Evolutionary conservation across 1,140 invertebrate species (phyloP), one percentile per base, ranked within the genome.

Genomic region (Bombus confusus): DNA sequence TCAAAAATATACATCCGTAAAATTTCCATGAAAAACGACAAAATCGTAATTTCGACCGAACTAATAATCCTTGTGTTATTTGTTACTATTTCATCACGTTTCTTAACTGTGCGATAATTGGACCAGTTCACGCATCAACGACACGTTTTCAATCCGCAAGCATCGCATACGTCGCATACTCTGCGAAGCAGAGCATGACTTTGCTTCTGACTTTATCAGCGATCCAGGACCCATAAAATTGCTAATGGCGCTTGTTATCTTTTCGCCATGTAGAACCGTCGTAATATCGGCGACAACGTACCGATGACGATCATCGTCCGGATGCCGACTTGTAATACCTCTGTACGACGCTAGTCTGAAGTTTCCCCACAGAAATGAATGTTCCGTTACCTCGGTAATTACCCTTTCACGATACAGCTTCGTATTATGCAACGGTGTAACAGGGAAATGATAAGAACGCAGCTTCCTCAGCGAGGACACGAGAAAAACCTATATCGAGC

Each of bases 301-400:
- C 52, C 37, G 6, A 47, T 52, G n/a, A 4, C n/a, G 72, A 73
- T 73, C 41, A 52, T 57, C 68, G 13, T 18, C 28, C 18, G 15
- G 28, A 71, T 41, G 15, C 8, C 6, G 12, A n/a, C 59, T 28
- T 62, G 8, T 34, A 57, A 57, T 77, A n/a, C 37, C 69, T 43
- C 12, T 47, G 37, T 3, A n/a, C 34, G 31, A 41, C 13, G 37
- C 43, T 18, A 41, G 3, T n/a, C 18, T 39, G 18, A n/a, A 84
- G 41, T 78, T 71, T 84, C 75, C 66, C 66, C 66, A 62, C 47
- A 52, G 83, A 79, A 85, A 83, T 22, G 73, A 68, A 57, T 69
- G 62, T 64, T 39, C 76, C 77, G 62, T 85, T 85, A 85, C 83
- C n/a, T 80, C 13, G 37, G 68, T 80, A 80, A 85, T 85, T 85